Evolutionary conservation across 35 echinoderm and acorn worm species (phyloP), one percentile per base, ranked within the genome.

Genomic region (Anneissia japonica): DNA sequence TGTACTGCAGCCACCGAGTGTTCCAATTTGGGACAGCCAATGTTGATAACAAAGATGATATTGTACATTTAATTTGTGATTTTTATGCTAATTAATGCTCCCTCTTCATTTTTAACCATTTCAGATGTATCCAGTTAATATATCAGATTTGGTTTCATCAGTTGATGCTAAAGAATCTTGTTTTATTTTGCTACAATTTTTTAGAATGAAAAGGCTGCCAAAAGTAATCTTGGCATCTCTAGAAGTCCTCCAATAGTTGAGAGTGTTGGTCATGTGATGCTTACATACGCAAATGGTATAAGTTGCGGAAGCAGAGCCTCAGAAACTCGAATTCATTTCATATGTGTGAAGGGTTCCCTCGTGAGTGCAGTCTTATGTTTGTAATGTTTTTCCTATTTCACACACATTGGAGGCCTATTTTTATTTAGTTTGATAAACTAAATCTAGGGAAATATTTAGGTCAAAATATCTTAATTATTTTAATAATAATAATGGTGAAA

Each of bases 261-360:
- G 81, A 97, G 91, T 51, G 40, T 74, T 19, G 95, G 91, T 38
- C 86, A 97, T 79, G 45, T 97, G 11, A 35, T 87, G 35, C 32
- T 97, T 32, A 80, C 37, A 0, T 97, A 93, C 41, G 35, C 35
- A 14, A 82, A 88, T 31, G 95, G 95, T 11, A 89, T 81, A 38
- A 28, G 32, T 0, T 93, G 91, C 75, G 39, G n/a, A 14, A 46
- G 32, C 34, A 34, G 36, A 3, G 77, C 78, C 7, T 35, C 16
- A n/a, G 72, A 83, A 21, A 97, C 91, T 1, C 75, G 79, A 19
- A 89, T 97, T 17, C 95, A 93, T 46, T 97, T 97, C 46, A 86
- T 88, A 30, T 97, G 95, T 45, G 89, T 72, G 11, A 88, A 88
- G 43, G 91, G 95, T 21, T 72, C 45, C 30, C 64, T 97, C 46